Conservation (phyloP, 2,113 vertebrate genomes). For the Megaceryle torquata region DNA sequence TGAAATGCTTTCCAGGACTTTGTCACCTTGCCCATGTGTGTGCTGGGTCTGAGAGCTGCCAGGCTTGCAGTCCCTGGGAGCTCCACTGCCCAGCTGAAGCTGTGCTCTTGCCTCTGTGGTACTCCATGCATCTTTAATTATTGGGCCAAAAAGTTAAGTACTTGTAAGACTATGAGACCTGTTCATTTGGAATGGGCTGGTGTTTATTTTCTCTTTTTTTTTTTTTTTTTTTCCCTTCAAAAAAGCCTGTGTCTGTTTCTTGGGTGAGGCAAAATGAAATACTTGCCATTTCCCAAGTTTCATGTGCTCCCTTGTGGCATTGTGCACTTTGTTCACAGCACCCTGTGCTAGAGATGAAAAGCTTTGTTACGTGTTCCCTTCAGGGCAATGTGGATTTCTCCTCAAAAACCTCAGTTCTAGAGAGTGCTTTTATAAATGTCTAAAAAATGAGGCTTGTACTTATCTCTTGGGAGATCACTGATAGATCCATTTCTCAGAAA, state of each 20-base stretch:
- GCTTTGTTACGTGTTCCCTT: neutral
- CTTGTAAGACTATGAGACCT: neutral
- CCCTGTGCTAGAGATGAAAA: neutral
- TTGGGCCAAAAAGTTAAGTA: neutral
- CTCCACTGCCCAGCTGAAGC: neutral
- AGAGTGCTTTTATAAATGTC: neutral
- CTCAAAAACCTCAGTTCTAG: conserved; percentile 31
- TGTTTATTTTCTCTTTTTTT: neutral
- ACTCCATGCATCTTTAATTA: neutral
- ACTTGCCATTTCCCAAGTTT: neutral
- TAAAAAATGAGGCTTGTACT: conserved; percentile 50
- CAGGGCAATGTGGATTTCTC: neutral
- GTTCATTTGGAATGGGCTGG: neutral
- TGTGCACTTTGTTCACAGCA: accelerated
- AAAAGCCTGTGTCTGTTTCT: neutral
- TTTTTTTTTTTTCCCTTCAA: neutral
- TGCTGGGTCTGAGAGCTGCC: neutral
- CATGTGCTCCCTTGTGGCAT: neutral
- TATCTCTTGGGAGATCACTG: conserved; percentile 65
- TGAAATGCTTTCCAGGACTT: neutral
- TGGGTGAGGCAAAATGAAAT: neutral
- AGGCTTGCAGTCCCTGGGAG: neutral
- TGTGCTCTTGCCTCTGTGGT: neutral
- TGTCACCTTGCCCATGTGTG: neutral
- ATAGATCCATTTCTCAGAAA: conserved; percentile 61